phyloP scores from a whole-genome alignment of 1,140 invertebrate genomes.

The Drosophila rufa region DNA sequence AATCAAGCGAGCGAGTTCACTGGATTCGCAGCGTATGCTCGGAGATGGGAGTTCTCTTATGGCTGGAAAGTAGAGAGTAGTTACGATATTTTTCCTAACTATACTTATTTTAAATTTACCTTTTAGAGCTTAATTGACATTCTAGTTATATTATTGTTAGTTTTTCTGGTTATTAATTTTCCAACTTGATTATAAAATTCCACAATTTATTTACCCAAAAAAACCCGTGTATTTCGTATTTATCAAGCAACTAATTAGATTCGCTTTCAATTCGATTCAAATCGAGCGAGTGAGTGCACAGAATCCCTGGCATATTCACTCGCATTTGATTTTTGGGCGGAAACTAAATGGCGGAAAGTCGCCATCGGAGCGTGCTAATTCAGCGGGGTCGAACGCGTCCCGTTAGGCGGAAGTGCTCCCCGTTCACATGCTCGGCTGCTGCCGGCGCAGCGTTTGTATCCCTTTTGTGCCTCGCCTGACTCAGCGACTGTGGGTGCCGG shows the following conservation, averaged over 20 bases:
- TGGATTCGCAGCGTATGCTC: conserved; percentile 8
- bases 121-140: no score
- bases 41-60: conserved; percentile 46
- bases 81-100: no score
- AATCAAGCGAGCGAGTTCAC: conserved; percentile 31
- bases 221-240: conserved; percentile 4
- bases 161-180: no score
- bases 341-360: conserved; percentile 55
- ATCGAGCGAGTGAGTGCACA: conserved; percentile 43
- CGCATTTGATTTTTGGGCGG: conserved; percentile 68
- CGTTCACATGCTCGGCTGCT: conserved; percentile 26
- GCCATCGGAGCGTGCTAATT: conserved; percentile 68
- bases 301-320: conserved; percentile 26
- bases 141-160: no score
- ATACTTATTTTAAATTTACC: no score
- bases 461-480: conserved; percentile 14
- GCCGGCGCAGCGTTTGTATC: background rate
- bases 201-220: background rate
- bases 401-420: background rate
- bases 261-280: conserved; percentile 27
- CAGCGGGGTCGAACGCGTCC: conserved; percentile 47
- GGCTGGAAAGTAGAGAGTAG: conserved; percentile 11
- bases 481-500: conserved; percentile 1
- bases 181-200: no score
- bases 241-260: conserved; percentile 42